Conservation (phyloP, 2,113 vertebrate species). For the Plotosus lineatus region DNA sequence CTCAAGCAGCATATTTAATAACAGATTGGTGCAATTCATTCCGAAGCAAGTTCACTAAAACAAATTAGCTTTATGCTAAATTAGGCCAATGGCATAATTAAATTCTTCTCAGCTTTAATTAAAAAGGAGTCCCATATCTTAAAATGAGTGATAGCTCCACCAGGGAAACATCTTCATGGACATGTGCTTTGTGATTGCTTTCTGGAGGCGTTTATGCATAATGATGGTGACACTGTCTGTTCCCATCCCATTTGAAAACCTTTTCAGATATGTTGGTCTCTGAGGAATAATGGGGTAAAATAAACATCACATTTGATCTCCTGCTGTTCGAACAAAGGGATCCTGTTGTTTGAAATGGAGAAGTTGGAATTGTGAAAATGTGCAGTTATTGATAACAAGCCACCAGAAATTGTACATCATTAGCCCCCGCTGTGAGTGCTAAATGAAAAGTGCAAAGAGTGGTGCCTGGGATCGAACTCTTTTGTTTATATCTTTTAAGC, state of each 20-base stretch:
- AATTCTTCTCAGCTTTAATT: slow-evolving; percentile 32
- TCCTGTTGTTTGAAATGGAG: background rate
- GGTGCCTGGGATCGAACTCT: background rate
- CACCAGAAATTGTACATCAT: background rate
- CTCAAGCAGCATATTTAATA: slow-evolving; percentile 22
- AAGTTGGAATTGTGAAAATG: slow-evolving; percentile 12
- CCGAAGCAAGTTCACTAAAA: slow-evolving; percentile 11
- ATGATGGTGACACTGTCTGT: background rate
- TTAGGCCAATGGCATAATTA: slow-evolving; percentile 34
- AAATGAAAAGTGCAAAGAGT: background rate
- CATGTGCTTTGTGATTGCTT: background rate
- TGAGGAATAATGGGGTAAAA: background rate
- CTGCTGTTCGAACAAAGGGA: slow-evolving; percentile 7
- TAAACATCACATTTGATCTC: slow-evolving; percentile 23
- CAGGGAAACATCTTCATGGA: slow-evolving; percentile 14
- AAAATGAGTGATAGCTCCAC: background rate
- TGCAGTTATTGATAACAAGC: slow-evolving; percentile 11
- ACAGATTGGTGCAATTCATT: slow-evolving; percentile 18
- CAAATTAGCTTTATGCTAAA: slow-evolving; percentile 30
- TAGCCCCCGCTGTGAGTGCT: background rate
- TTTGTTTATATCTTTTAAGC: slow-evolving; percentile 16
- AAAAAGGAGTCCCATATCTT: slow-evolving; percentile 30
- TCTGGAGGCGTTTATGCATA: slow-evolving; percentile 9
- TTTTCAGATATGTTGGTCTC: background rate
- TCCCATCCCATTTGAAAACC: background rate